Base-by-base conservation (phyloP, 2,888 invertebrate species). In the Sturmia bella region DNA sequence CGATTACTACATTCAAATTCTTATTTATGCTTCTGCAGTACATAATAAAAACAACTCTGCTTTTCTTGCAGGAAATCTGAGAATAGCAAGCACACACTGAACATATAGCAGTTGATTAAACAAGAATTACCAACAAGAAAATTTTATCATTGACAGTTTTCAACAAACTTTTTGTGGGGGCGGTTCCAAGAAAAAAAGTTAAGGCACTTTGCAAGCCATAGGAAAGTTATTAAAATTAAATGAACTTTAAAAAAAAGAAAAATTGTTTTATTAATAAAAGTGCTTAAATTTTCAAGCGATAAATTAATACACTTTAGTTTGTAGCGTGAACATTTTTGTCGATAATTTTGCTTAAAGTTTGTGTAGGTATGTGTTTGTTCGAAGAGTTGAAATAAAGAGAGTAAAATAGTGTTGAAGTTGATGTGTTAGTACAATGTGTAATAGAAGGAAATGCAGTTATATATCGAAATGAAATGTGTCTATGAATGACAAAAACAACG, bases 141-240 rank as follows among this genome's bases (percentile, higher is more conserved):
- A 66, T 50, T 69, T 48, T 59, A 50, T 66, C 41, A n/a, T 39
- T 77, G 73, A 43, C 73, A 83, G 76, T 75, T 85, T 83, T 80
- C 83, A 63, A 77, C 78, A 78, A 57, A 83, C 77, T 75, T 83
- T 83, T 83, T 84, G 84, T 84, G 85, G 85, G 85, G 85, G 85
- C 84, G 85, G 83, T 69, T 83, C 80, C 74, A 72, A 78, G 52
- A 32, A 66, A 63, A 24, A 39, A 43, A 27, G n/a, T 48, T 57
- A 57, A 64, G 12, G 59, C 43, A 48, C n/a, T 27, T 41, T 59
- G 0, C 43, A 13, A 0, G 9, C 11, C 41, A 32, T 17, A 2
- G 7, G 27, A 1, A 19, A 27, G 13, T n/a, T 39, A 43, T 45
- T 11, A 27, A 63, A 37, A 43, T 45, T 11, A 27, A 63, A 37